Base-by-base conservation (phyloP, 2,113 vertebrate genomes). In the Mionectes macconnelli region DNA sequence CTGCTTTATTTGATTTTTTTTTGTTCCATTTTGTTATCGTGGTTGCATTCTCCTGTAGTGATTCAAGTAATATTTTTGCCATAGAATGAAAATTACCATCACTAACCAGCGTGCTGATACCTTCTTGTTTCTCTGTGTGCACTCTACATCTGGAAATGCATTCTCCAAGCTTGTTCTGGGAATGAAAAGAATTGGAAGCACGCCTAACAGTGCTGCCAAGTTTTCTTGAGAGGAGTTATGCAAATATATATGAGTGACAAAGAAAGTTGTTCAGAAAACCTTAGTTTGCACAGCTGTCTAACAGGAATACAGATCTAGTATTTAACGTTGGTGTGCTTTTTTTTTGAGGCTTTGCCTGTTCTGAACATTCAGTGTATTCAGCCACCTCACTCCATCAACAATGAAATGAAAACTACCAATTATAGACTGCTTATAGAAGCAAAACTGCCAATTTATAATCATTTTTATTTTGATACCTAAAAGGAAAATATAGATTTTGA, bases 191-290 rank as follows among this genome's bases (percentile, higher is more conserved):
- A 55, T 19, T 79, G 35, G 79, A 93, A 90, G 62, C 21, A 84
- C n/a, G 40, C 35, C 55, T 44, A 64, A 77, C 6, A 55, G 4
- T 73, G 80, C 60, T 84, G 92, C 72, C 83, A 93, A 80, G 22
- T n/a, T 86, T 86, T 77, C 64, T 59, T 88, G 31, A 77, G 44
- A 77, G 83, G 11, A 90, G 17, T 89, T 77, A 86, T 70, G 72
- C 68, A 90, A 93, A 86, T 89, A 88, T 86, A 27, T 72, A 53
- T 39, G 60, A 21, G 56, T 88, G 91, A 50, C 73, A 94, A 89
- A 5, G 6, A 86, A 92, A 66, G 50, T 84, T 70, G 50, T 84
- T 87, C 59, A 86, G 74, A 84, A 94, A 93, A 87, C n/a, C 56
- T 90, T 52, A 63, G 45, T 77, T 89, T 94, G n/a, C 42, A 69